Conservation (phyloP, 2,113 vertebrate genomes). For the Eretmochelys imbricata region DNA sequence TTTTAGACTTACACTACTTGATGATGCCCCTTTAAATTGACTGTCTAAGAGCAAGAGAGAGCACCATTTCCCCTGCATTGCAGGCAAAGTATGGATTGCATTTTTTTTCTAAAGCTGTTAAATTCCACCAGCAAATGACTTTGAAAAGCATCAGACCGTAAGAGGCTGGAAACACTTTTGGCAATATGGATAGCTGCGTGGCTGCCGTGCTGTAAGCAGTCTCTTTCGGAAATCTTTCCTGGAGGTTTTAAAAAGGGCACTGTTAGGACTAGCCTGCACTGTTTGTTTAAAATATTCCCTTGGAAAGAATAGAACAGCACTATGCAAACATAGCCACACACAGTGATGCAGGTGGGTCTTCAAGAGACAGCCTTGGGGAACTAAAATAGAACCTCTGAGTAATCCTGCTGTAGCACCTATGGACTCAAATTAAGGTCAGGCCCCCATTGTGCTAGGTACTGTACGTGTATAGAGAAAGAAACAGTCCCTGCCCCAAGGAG, state of each 20-base stretch:
- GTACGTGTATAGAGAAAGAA: neutral
- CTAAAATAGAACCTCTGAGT: neutral
- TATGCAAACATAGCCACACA: neutral
- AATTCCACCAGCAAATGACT: neutral
- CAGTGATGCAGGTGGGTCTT: neutral
- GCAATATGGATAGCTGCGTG: neutral
- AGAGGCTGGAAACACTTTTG: accelerated
- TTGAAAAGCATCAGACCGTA: neutral
- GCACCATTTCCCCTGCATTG: neutral
- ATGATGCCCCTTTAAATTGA: neutral
- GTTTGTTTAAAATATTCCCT: neutral
- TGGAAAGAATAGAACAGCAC: neutral
- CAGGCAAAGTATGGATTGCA: neutral
- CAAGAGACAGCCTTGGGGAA: neutral
- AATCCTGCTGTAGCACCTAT: neutral
- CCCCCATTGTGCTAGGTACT: neutral
- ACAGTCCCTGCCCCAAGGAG: neutral
- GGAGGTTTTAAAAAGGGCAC: neutral
- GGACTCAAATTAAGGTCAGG: neutral
- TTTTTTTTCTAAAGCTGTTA: neutral
- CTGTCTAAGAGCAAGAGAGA: neutral
- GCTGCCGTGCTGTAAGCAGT: accelerated
- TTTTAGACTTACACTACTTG: neutral
- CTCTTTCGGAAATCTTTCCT: neutral
- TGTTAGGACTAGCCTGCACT: neutral